Percentiles rank a stretch among this genome's conserved stretches.
phyloP scores from a whole-genome alignment of 2,113 vertebrate species.

The Etia nguti region DNA sequence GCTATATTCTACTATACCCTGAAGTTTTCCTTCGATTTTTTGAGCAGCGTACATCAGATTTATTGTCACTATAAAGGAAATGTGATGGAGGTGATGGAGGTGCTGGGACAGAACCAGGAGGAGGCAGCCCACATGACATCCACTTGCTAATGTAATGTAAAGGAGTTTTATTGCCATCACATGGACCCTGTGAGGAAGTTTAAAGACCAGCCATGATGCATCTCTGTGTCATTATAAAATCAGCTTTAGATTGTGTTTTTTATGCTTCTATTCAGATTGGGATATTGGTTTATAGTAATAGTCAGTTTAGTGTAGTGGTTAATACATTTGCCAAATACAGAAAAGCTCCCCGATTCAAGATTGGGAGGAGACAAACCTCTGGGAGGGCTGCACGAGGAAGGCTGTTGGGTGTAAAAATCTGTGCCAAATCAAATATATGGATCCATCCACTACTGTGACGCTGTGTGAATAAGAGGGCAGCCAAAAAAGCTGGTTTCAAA shows the following conservation, averaged over 20 bases:
- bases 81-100: not conserved
- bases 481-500: not conserved
- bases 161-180: not conserved
- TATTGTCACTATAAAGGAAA: not conserved
- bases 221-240: not conserved
- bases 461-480: not conserved
- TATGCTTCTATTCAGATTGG: not conserved
- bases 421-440: not conserved
- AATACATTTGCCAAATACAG: not conserved
- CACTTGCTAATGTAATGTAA: not conserved
- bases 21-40: not conserved
- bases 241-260: not conserved
- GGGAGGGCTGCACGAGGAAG: not conserved
- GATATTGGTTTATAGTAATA: not conserved
- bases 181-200: not conserved
- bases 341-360: not conserved
- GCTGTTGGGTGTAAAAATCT: not conserved
- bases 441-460: not conserved
- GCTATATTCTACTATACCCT: not conserved
- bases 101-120: not conserved
- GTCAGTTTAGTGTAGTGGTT: not conserved
- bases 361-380: not conserved
- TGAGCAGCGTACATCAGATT: not conserved
- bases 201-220: not conserved
- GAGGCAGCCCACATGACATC: not conserved